phyloP scores from a whole-genome alignment of 1,140 invertebrate genomes.

The Zaprionus gabonicus region DNA sequence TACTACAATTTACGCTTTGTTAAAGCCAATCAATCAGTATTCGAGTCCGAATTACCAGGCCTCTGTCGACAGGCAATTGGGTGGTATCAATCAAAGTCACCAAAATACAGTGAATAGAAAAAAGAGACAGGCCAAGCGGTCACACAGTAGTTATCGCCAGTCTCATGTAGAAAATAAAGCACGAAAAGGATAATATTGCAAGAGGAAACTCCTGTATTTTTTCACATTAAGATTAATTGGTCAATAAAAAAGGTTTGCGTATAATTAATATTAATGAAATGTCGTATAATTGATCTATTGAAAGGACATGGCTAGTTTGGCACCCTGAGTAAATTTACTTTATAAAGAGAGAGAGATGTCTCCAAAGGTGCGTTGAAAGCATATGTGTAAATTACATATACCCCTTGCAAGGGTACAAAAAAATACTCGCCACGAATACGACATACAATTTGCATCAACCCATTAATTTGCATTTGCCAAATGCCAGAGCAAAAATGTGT shows the following conservation, averaged over 20 bases:
- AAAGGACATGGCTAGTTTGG: too few species aligned
- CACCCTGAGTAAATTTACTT: too few species aligned
- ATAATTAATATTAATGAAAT: background rate
- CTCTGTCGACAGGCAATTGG: conserved; percentile 16
- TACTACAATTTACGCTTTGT: background rate
- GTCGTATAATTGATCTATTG: too few species aligned
- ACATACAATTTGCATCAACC: conserved; percentile 67
- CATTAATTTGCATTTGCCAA: conserved; percentile 29
- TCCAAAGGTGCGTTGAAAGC: background rate
- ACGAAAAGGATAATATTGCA: background rate
- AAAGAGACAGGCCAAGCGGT: background rate
- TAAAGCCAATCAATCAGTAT: conserved; percentile 50
- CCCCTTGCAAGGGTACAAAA: background rate
- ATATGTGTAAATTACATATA: background rate
- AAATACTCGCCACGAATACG: conserved; percentile 16
- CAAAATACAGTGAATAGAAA: conserved; percentile 24
- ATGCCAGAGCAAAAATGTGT: conserved; percentile 2
- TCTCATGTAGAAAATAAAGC: background rate
- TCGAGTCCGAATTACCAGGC: conserved; percentile 36
- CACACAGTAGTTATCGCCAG: background rate
- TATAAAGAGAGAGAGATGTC: too few species aligned
- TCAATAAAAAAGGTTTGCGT: background rate
- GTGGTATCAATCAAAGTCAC: conserved; percentile 64
- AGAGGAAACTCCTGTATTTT: background rate
- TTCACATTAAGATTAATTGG: background rate